These are phyloP conservation scores for Lymantria dispar DNA, from an alignment of 2,888 invertebrate genomes.

Conservation along the genomic window DNA sequence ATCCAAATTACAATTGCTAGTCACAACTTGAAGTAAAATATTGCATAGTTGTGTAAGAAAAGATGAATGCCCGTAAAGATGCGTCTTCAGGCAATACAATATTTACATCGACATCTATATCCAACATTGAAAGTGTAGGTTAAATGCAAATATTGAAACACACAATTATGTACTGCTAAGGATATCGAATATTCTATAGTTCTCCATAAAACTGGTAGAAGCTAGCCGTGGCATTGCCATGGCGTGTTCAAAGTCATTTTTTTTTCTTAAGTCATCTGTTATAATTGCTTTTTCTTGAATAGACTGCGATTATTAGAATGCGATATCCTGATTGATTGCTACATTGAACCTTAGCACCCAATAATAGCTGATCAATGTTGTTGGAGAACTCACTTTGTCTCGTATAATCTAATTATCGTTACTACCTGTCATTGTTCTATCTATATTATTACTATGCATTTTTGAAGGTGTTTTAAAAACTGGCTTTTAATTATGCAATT, in stretches of 20 bases:
- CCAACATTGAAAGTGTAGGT: constrained; percentile 40
- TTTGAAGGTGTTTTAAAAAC: not conserved
- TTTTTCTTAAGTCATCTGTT: constrained; percentile 36
- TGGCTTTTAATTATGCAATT: no score
- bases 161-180: constrained; percentile 21
- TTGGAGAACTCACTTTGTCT: constrained; percentile 16
- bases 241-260: constrained; percentile 39
- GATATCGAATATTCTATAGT: constrained; percentile 29
- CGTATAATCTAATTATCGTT: constrained; percentile 6
- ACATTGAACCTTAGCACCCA: constrained; percentile 31
- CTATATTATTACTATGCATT: not conserved
- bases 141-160: constrained; percentile 38
- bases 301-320: constrained; percentile 30
- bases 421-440: not conserved
- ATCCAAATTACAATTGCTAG: no score
- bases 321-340: constrained; percentile 52
- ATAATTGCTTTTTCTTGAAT: constrained; percentile 43
- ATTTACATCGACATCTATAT: constrained; percentile 26
- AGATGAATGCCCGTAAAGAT: no score
- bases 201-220: constrained; percentile 34
- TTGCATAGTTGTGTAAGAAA: no score
- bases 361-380: constrained; percentile 19
- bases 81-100: constrained; percentile 5
- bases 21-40: no score
- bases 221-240: constrained; percentile 44